These are phyloP conservation scores for Gouania willdenowi DNA, from an alignment of 2,797 vertebrate genomes.

Conservation along the genomic window DNA sequence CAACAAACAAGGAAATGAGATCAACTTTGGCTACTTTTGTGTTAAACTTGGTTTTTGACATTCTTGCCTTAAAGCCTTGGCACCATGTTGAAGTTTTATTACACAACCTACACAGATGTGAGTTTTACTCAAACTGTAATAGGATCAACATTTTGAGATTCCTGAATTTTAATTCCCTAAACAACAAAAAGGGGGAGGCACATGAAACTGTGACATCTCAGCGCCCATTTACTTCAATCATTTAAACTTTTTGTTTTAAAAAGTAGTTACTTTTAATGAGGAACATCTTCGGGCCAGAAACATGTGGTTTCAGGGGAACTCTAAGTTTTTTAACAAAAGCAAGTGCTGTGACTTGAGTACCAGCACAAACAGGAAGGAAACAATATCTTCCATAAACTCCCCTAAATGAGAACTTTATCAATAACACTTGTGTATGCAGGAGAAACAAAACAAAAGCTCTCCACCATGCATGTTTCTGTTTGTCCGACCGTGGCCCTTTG, in stretches of 20 bases:
- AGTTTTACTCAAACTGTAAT: conserved; percentile 31
- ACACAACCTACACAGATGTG: conserved; percentile 21
- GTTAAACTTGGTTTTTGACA: conserved; percentile 31
- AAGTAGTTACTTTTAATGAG: conserved; percentile 46
- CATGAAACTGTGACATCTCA: conserved; percentile 37
- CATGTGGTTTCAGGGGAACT: conserved; percentile 56
- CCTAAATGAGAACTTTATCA: conserved; percentile 64
- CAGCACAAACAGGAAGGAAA: conserved; percentile 75
- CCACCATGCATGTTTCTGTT: conserved; percentile 64
- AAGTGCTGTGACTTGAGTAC: conserved; percentile 52
- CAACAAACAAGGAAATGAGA: conserved; percentile 34
- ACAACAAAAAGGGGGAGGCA: conserved; percentile 9
- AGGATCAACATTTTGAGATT: conserved; percentile 16
- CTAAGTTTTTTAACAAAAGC: conserved; percentile 54
- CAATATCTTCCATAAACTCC: conserved; percentile 63
- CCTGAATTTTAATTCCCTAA: conserved; percentile 28
- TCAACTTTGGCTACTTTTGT: conserved; percentile 36
- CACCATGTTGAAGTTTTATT: conserved; percentile 15
- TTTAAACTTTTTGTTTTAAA: conserved; percentile 33
- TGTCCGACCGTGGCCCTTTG: conserved; percentile 52
- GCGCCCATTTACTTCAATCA: conserved; percentile 41
- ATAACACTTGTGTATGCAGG: conserved; percentile 61
- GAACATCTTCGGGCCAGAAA: conserved; percentile 46
- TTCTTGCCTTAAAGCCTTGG: conserved; percentile 24
- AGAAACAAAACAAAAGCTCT: conserved; percentile 52